Conservation (phyloP, 2,113 vertebrate genomes). For the Hippocampus mohnikei region DNA sequence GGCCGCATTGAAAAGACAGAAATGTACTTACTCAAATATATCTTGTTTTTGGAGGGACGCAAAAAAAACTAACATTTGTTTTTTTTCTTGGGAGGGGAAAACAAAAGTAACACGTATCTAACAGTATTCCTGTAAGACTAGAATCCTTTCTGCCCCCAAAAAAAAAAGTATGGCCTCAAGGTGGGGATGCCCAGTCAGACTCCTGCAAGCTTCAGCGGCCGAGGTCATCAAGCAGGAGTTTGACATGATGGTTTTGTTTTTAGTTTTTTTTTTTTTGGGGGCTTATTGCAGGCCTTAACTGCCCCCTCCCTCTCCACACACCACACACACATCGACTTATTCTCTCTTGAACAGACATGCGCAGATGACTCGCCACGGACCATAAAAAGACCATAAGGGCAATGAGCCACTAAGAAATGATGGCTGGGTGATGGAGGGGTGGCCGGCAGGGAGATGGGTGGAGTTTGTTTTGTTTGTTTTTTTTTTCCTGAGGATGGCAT, state of each 20-base stretch:
- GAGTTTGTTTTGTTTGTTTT: background rate
- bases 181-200: conserved; percentile 61
- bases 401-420: conserved; percentile 83
- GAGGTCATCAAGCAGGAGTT: conserved; percentile 65
- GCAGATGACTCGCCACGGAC: conserved; percentile 80
- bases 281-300: conserved; percentile 49
- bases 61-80: no score
- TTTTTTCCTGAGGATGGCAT: background rate
- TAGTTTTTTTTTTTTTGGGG: conserved; percentile 30
- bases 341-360: conserved; percentile 50
- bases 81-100: no score
- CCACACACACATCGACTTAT: conserved; percentile 30
- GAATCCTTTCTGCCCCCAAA: no score
- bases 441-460: conserved; percentile 14
- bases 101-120: no score
- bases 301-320: conserved; percentile 12
- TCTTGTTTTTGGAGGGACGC: no score
- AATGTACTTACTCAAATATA: no score
- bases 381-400: conserved; percentile 99
- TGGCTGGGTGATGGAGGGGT: conserved; percentile 17
- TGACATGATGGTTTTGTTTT: conserved; percentile 66
- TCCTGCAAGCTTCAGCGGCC: conserved; percentile 73
- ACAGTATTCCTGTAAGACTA: no score
- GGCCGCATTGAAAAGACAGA: no score
- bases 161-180: no score